These are phyloP conservation scores for Elysia chlorotica DNA, from an alignment of 1,140 invertebrate genomes.

Conservation along the genomic window DNA sequence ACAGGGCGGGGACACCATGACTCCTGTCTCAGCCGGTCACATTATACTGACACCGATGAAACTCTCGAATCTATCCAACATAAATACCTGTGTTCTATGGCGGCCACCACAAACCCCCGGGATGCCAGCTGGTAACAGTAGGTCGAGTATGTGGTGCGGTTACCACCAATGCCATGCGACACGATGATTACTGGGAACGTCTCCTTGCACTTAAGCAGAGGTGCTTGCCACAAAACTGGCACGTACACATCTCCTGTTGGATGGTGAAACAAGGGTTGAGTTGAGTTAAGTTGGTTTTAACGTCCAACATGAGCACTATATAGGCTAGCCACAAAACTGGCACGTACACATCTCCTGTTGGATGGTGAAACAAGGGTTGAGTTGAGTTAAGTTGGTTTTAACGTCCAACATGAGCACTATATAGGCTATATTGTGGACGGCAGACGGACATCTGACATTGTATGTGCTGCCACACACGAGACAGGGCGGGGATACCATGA, in stretches of 20 bases:
- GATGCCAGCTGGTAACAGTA: slow-evolving; percentile 71
- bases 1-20: no score
- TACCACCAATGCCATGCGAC: slow-evolving; percentile 72
- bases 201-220: slow-evolving; percentile 36
- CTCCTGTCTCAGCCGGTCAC: background rate
- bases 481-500: no score
- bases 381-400: no score
- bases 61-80: background rate
- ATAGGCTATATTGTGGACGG: no score
- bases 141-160: slow-evolving; percentile 69
- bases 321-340: slow-evolving; percentile 68
- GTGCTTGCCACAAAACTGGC: slow-evolving; percentile 67
- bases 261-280: no score
- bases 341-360: slow-evolving; percentile 63
- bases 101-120: slow-evolving; percentile 71
- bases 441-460: no score
- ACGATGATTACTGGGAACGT: slow-evolving; percentile 70
- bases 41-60: no score
- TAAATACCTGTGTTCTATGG: slow-evolving; percentile 69
- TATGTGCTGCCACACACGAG: slow-evolving; percentile 67
- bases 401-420: no score
- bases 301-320: no score
- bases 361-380: no score
- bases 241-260: slow-evolving; percentile 62
- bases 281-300: no score